Base-by-base conservation (phyloP, 2,888 invertebrate genomes). In the Sceliomorpha sp. region DNA sequence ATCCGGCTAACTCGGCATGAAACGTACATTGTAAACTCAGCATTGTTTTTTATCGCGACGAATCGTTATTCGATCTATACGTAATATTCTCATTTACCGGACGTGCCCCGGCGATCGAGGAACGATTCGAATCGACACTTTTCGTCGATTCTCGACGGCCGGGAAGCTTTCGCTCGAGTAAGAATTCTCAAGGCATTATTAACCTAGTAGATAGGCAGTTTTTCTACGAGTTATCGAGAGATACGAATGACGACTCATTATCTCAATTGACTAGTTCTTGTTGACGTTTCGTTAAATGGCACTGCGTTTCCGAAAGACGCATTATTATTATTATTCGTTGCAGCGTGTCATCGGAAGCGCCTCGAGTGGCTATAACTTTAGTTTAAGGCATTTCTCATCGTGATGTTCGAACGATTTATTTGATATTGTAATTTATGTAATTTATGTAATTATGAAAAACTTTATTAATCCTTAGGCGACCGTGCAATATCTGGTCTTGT, bases 341-440 rank as follows among this genome's bases (percentile, higher is more conserved):
- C 56, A 55, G 63, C 48, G 40, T 64, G 56, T 64, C 56, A 64
- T 56, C 48, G 32, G 37, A 34, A 48, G 44, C 56, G 48, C 56
- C 50, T 47, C 26, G 10, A 36, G 32, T 12, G 53, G 15, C 40
- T 40, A 37, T 55, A 48, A n/a, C n/a, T 13, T 47, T 50, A 39
- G 34, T 15, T 42, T 29, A 17, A 29, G 56, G 15, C 55, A 42
- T 39, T 40, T 36, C 27, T 26, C 5, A 24, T 36, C n/a, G 13
- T 40, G 47, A 24, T 47, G 55, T 15, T 34, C 20, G 2, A 40
- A 29, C 2, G 20, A 48, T 55, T 63, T 29, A 63, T 63, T 63
- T 63, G 42, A 58, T 69, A 66, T 58, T 56, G 53, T 60, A n/a
- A 51, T 45, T 69, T 55, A 64, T 69, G 60, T 66, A 56, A 50